Conservation (phyloP, 2,797 vertebrate species). For the Babyrousa celebensis region DNA sequence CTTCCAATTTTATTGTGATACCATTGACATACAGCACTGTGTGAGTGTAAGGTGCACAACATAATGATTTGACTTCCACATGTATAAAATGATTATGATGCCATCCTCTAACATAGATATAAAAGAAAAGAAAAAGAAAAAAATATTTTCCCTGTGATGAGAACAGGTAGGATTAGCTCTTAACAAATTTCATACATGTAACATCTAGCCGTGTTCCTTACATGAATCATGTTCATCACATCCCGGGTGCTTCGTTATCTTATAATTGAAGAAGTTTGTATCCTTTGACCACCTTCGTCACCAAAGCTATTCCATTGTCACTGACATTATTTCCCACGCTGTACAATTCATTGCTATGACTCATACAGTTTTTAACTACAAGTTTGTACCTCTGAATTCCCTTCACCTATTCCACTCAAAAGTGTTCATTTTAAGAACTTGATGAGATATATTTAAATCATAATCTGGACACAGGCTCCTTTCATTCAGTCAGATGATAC, state of each 20-base stretch:
- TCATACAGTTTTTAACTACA: neutral
- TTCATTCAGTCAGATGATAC: neutral
- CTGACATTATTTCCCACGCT: neutral
- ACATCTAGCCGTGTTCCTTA: neutral
- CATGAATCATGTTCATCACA: neutral
- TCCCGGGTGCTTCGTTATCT: neutral
- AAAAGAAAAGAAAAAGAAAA: neutral
- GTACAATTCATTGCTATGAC: neutral
- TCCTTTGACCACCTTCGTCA: neutral
- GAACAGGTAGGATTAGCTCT: neutral
- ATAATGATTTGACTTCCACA: neutral
- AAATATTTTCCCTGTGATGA: neutral
- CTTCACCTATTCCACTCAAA: neutral
- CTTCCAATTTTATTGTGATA: neutral
- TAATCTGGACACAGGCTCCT: neutral
- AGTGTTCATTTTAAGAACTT: slow-evolving; percentile 34
- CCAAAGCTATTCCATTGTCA: neutral
- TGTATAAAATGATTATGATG: neutral
- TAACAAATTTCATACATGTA: neutral
- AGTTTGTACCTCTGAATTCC: neutral
- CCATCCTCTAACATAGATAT: neutral
- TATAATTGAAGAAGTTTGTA: neutral
- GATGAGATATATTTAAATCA: slow-evolving; percentile 42
- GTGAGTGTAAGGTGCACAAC: neutral
- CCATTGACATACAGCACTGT: neutral